Evolutionary conservation across 1,140 invertebrate species (phyloP).

Genomic region (Rhysida immarginata): DNA sequence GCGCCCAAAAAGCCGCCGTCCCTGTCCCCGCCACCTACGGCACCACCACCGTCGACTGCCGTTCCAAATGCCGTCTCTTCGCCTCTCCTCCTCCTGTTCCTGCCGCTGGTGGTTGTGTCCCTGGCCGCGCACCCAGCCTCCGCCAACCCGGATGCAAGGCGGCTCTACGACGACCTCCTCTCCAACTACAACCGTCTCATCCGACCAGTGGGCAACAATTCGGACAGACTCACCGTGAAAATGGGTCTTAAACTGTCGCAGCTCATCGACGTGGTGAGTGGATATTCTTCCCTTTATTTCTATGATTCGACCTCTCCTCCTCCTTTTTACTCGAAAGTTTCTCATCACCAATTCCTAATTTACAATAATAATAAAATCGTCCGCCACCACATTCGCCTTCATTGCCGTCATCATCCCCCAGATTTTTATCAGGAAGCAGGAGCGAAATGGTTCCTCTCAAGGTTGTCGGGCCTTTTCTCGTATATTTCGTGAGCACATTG

Average conservation of each 20-base stretch:
- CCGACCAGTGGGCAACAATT: conserved; percentile 89
- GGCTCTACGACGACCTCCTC: conserved; percentile 85
- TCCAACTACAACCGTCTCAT: conserved; percentile 97
- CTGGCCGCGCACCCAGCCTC: conserved; percentile 30
- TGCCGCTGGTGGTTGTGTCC: conserved; percentile 15
- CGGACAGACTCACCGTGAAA: conserved; percentile 86
- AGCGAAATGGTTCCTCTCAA: too few species aligned
- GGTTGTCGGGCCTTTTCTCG: too few species aligned
- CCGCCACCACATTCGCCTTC: too few species aligned
- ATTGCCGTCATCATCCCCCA: too few species aligned
- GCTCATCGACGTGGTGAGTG: conserved; percentile 93
- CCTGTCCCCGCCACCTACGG: background rate
- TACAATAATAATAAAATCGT: too few species aligned
- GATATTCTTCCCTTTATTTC: too few species aligned
- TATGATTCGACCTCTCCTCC: too few species aligned
- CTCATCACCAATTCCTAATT: too few species aligned
- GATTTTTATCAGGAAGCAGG: too few species aligned
- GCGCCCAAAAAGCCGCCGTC: too few species aligned
- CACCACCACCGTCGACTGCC: conserved; percentile 1
- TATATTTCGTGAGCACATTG: too few species aligned
- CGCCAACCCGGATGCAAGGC: conserved; percentile 79
- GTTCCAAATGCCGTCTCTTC: conserved; percentile 7
- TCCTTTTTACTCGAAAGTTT: too few species aligned
- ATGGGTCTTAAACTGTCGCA: conserved; percentile 91
- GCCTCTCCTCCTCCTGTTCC: conserved; percentile 1